Base-by-base conservation (phyloP, 1,140 invertebrate species). In the Conus betulinus region DNA sequence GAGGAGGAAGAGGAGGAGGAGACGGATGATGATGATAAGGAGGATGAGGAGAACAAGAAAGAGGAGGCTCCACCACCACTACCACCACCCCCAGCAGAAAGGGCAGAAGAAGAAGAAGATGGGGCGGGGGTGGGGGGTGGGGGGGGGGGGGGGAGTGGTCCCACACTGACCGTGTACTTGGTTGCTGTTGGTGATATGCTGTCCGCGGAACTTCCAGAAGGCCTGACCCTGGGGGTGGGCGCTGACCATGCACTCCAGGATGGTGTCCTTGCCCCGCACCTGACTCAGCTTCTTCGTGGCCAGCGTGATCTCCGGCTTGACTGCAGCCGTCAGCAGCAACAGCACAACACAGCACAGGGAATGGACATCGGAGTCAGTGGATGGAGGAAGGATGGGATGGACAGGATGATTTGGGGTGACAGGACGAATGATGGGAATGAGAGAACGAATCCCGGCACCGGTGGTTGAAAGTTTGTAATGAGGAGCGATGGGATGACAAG, bases 241-340 rank as follows among this genome's bases (percentile, higher is more conserved):
- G 95, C 99, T 98, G 1, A 98, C 97, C 93, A 97, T 97, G 93
- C 98, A 99, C 94, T 98, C 97, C 4, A 99, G 95, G 20, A 97
- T 96, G 87, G 97, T 94, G 25, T 94, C 93, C 89, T 93, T 93
- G 27, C 93, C 94, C 4, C 89, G 17, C 17, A 83, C 20, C 84
- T 95, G 94, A n/a, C 93, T 91, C 13, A 95, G 92, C 71, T 92
- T 86, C 57, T 87, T 89, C 13, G 87, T 94, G 27, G 91, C 90
- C 53, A 95, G 88, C 25, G 79, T 87, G 78, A 95, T 92, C 90
- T 95, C 94, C 52, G 94, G 94, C 51, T 93, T 87, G 90, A 95
- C 94, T 95, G 91, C 53, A 52, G 67, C 84, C 6, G 52, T 13
- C 81, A 83, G 57, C 57, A 15, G 25, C 7, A 11, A 82, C 81